These are phyloP conservation scores for Unio delphinus DNA, from an alignment of 2,888 invertebrate genomes.

Conservation along the genomic window DNA sequence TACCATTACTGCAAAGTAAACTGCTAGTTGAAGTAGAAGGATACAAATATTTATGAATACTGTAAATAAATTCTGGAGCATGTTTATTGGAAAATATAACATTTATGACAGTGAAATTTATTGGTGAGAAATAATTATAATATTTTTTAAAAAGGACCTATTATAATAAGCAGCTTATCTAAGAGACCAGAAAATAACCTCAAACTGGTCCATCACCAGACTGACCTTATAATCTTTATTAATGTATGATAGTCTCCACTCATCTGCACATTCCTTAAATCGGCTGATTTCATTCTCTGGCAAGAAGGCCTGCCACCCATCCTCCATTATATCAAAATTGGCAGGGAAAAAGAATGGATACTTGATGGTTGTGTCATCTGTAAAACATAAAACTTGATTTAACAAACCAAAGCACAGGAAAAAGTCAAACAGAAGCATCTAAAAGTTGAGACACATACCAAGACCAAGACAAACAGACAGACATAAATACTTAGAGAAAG, in stretches of 20 bases:
- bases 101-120: not conserved
- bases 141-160: too few species aligned
- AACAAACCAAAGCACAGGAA: not conserved
- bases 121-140: not conserved
- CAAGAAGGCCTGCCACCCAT: slow-evolving; percentile 93
- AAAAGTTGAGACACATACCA: not conserved
- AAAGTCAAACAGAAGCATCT: too few species aligned
- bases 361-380: slow-evolving; percentile 81
- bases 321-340: slow-evolving; percentile 90
- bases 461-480: not conserved
- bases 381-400: slow-evolving; percentile 17
- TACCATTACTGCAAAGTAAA: too few species aligned
- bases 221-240: slow-evolving; percentile 87
- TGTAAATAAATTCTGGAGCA: too few species aligned
- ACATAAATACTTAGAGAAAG: not conserved
- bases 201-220: not conserved
- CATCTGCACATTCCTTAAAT: slow-evolving; percentile 84
- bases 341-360: slow-evolving; percentile 98
- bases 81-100: not conserved
- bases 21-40: too few species aligned
- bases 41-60: too few species aligned
- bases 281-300: slow-evolving; percentile 92
- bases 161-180: not conserved
- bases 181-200: not conserved
- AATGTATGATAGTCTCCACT: slow-evolving; percentile 92